Evolutionary conservation across 2,113 vertebrate genomes (phyloP).

Genomic region (Hylia prasina): DNA sequence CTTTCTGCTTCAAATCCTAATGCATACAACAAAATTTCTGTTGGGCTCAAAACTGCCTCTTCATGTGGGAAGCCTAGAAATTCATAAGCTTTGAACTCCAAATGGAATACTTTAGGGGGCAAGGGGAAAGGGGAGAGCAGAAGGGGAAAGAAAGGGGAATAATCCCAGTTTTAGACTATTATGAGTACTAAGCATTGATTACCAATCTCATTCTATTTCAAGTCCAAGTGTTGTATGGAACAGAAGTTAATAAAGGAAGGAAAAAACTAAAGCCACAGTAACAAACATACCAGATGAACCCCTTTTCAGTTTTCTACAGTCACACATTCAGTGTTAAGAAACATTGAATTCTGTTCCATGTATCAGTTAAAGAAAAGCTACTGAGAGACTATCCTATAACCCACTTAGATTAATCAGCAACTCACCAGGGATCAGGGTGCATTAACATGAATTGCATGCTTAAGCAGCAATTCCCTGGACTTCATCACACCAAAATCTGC

Average conservation of each 20-base stretch:
- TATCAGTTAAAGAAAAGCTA: slow-evolving; percentile 20
- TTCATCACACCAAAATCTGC: neutral
- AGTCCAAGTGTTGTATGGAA: neutral
- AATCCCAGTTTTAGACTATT: neutral
- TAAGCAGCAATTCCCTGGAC: neutral
- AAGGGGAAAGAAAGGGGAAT: too few relatives aligned
- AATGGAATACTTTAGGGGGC: neutral
- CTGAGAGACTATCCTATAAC: neutral
- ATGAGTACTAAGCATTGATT: neutral
- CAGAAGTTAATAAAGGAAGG: neutral
- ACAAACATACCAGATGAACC: neutral
- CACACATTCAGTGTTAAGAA: neutral
- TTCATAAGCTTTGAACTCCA: neutral
- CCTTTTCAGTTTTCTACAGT: neutral
- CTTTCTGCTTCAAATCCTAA: neutral
- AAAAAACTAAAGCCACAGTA: neutral
- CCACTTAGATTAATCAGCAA: neutral
- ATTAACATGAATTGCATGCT: neutral
- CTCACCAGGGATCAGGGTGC: neutral
- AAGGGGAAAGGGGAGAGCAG: neutral
- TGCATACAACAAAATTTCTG: neutral
- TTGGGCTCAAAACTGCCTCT: neutral
- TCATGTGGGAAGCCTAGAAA: neutral
- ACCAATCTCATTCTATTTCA: neutral
- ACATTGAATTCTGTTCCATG: neutral